Evolutionary conservation across 2,113 vertebrate species (phyloP).

Genomic region (Leucosticte australis): DNA sequence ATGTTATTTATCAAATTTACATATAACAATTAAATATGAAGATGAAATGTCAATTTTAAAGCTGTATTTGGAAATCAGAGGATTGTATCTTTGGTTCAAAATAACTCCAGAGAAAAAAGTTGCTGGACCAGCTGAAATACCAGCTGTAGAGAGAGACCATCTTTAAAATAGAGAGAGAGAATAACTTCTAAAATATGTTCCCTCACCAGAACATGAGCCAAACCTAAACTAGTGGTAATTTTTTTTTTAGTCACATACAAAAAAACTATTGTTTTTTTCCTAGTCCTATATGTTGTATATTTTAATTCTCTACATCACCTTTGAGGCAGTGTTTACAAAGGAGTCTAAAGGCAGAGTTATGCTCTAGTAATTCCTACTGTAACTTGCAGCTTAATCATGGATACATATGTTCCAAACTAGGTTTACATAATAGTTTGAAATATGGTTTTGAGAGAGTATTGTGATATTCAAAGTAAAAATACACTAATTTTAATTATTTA

Average conservation of each 20-base stretch:
- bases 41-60: neutral
- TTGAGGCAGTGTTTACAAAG: neutral
- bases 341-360: neutral
- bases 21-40: neutral
- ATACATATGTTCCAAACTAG: neutral
- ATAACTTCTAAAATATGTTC: neutral
- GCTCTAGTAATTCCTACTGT: neutral
- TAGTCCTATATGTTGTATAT: neutral
- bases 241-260: neutral
- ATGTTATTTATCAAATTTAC: neutral
- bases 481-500: neutral
- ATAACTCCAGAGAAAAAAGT: neutral
- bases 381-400: neutral
- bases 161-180: neutral
- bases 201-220: neutral
- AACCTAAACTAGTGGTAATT: neutral
- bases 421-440: neutral
- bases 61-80: neutral
- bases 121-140: neutral
- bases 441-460: neutral
- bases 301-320: neutral
- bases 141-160: neutral
- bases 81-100: neutral
- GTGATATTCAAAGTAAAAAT: neutral
- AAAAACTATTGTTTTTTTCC: neutral